Base-by-base conservation (phyloP, 1,140 invertebrate species). In the Hycleus phaleratus region DNA sequence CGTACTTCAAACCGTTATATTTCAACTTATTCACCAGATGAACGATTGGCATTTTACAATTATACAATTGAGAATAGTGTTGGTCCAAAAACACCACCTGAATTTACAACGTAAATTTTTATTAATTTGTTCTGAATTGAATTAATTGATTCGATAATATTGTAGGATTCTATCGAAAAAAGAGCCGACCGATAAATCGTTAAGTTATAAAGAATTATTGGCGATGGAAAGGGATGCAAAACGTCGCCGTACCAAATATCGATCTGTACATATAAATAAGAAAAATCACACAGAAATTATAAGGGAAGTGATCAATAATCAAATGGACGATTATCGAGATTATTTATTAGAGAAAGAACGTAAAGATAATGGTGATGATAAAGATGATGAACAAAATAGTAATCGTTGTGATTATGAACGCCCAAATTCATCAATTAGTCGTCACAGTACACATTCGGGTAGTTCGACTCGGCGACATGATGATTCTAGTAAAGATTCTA, bases 241-340 rank as follows among this genome's bases (percentile, higher is more conserved):
- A 70, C 76, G 85, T 25, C 75, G 85, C 0, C 75, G 82, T 64
- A 71, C 78, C 2, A 83, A 82, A 65, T 82, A 86, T 61, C 81
- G 78, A 68, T 78, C 79, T 24, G 81, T 83, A 32, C 80, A 84
- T 53, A 82, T 80, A 38, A 84, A 83, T 65, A 78, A 79, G 49
- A 80, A 79, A 62, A 84, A 79, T 54, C 79, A 85, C 26, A 79
- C 75, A 0, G 81, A 85, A 71, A 77, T 84, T 24, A 67, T 85
- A 9, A 74, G 81, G 7, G 82, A 83, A 68, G 76, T 86, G 5
- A 84, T 86, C 50, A 73, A 76, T 51, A 78, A 81, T 32, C 83
- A 85, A 59, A 74, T 73, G 71, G 66, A 68, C 38, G 26, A 67
- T 42, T 73, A 71, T 49, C 51, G 47, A 46, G 67, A 72, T 6